Evolutionary conservation across 2,113 vertebrate species (phyloP), one percentile per base, ranked within the genome.

Genomic region (Phoxinus phoxinus): DNA sequence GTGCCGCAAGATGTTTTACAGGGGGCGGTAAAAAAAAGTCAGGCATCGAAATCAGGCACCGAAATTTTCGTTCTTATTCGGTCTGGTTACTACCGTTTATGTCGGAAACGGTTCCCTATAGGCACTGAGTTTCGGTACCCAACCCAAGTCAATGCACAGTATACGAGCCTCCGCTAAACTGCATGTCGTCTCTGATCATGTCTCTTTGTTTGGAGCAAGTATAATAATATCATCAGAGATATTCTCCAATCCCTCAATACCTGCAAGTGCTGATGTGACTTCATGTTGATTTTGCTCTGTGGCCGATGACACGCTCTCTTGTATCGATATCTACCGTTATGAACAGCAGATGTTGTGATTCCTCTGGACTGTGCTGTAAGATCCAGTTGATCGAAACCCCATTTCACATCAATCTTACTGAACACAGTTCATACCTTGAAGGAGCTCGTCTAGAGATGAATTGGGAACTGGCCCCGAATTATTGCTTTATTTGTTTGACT

Each of bases 181-280:
- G n/a, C n/a, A n/a, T n/a, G n/a, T n/a, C n/a, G n/a, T n/a, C n/a
- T n/a, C n/a, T n/a, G n/a, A n/a, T n/a, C n/a, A n/a, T n/a, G n/a
- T n/a, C n/a, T n/a, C n/a, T n/a, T n/a, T n/a, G n/a, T n/a, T n/a
- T 25, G 73, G n/a, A 58, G 58, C 58, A 65, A 77, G 73, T 61
- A 46, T 32, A 53, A 84, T 84, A 44, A 74, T 58, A 37, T 84
- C 69, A 56, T 84, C 67, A 32, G 51, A 74, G 35, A 61, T 84
- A 37, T 84, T 84, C 51, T 84, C 69, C 71, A 74, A 30, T 35
- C 82, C 82, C 48, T 84, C 48, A 61, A 65, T 67, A 17, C 41
- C 65, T 30, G 65, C 27, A 15, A 67, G 65, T 35, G 30, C 30
- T 67, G 65, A 23, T 58, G 53, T 58, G 53, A 23, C 21, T 23